Percentiles rank a stretch among this genome's conserved stretches.
Conservation (phyloP, 1,140 invertebrate genomes). For the Procambarus virginalis region DNA sequence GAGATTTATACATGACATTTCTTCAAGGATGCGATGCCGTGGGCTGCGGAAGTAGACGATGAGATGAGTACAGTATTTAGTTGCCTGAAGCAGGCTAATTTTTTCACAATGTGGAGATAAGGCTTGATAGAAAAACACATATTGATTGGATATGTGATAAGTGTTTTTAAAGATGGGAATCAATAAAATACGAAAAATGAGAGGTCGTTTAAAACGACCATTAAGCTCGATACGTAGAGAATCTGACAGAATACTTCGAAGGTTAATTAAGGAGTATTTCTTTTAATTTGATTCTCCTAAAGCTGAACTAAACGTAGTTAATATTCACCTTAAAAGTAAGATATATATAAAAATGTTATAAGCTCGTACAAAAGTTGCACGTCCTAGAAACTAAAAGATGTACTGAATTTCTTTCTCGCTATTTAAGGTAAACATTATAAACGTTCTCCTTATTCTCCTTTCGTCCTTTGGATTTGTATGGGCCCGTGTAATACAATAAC, state of each 20-base stretch:
- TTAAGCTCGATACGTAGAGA: conserved; percentile 25
- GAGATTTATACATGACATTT: too few species aligned
- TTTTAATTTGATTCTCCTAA: neutral
- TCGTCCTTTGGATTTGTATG: neutral
- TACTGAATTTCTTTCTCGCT: neutral
- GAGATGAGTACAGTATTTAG: too few species aligned
- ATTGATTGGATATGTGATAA: too few species aligned
- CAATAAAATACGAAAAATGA: neutral
- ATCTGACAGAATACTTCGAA: neutral
- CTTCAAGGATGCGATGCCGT: too few species aligned
- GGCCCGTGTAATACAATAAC: neutral
- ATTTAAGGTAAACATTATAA: neutral
- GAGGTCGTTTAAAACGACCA: conserved; percentile 23
- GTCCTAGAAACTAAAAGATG: neutral
- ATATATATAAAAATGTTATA: neutral
- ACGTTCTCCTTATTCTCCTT: conserved; percentile 9
- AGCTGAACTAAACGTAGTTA: neutral
- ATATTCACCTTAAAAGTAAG: neutral
- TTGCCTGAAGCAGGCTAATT: too few species aligned
- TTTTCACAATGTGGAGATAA: too few species aligned
- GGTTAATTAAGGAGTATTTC: neutral
- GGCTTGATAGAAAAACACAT: too few species aligned
- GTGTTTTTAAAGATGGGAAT: too few species aligned
- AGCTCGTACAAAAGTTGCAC: neutral
- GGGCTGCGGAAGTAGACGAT: too few species aligned